Evolutionary conservation across 2,113 vertebrate species (phyloP), one percentile per base, ranked within the genome.

Genomic region (Oplegnathus fasciatus): DNA sequence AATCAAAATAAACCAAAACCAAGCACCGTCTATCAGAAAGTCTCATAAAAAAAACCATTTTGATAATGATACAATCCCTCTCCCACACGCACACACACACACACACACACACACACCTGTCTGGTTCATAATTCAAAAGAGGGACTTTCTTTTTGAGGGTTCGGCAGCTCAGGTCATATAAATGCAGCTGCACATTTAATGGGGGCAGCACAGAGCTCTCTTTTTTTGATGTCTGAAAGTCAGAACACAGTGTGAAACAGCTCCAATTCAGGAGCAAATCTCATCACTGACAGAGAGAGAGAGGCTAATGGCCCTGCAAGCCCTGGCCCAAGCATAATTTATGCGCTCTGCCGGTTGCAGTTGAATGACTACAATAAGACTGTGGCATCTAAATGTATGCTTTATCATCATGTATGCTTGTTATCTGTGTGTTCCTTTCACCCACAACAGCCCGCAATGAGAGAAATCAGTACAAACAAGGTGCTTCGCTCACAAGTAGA

Each of bases 131-230:
- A 83, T 86, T 83, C 58, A 91, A 77, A 28, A 80, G 54, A 71
- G 2, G 50, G 48, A 2, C 69, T 84, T 68, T 82, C 34, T 64
- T 44, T 84, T 67, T 66, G 34, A 64, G 52, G 34, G 44, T 75
- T 73, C 62, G 83, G 69, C 73, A 76, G 67, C 44, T 48, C 54
- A 69, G 66, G 85, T 80, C 78, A 84, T 78, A 72, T 75, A 52
- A 88, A 83, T 80, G 61, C 78, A 81, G 78, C 69, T 90, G 80
- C 74, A 61, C 54, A 58, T 90, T 84, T 86, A 86, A 90, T 86
- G 82, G 69, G 79, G 55, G 77, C 66, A 78, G 74, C 24, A 54
- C 40, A 11, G 34, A 71, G 67, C 65, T 83, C 70, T 82, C 6
- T 37, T 37, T 37, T 37, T 55, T 73, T 64, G 24, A 37, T 58